These are phyloP conservation scores for Rousettus madagascariensis DNA, from an alignment of 2,797 vertebrate genomes.

Conservation along the genomic window DNA sequence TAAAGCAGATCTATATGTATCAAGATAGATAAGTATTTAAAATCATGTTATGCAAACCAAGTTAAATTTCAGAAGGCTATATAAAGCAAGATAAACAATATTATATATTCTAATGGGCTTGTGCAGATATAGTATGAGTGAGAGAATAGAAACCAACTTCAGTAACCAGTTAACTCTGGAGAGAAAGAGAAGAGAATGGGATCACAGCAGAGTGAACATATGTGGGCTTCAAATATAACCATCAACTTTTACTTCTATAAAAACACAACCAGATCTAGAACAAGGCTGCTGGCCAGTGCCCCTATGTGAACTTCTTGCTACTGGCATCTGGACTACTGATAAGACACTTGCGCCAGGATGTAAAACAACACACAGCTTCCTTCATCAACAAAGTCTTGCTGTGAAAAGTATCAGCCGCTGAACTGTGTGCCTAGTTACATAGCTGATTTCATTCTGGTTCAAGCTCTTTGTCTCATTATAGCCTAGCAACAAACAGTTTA, in stretches of 20 bases:
- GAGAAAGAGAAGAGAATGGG: background rate
- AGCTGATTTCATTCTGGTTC: background rate
- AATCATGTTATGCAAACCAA: background rate
- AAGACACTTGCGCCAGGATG: background rate
- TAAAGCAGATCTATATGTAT: background rate
- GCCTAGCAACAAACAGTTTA: background rate
- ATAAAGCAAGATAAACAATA: background rate
- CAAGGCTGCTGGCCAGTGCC: background rate
- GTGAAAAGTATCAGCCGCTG: background rate
- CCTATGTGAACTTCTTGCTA: background rate
- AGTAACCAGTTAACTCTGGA: background rate
- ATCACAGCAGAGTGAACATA: background rate
- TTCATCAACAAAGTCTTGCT: background rate
- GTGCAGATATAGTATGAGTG: background rate
- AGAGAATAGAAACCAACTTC: background rate
- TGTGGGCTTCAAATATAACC: background rate
- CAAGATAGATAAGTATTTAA: conserved; percentile 11
- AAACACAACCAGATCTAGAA: background rate
- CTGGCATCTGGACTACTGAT: background rate
- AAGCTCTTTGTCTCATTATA: background rate
- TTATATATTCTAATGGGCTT: background rate
- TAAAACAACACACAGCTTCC: background rate
- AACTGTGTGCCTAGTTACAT: background rate
- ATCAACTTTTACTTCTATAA: background rate
- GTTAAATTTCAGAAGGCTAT: background rate